Evolutionary conservation across 2,888 invertebrate genomes (phyloP), one percentile per base, ranked within the genome.

Genomic region (Pachliopta kotzebuea): DNA sequence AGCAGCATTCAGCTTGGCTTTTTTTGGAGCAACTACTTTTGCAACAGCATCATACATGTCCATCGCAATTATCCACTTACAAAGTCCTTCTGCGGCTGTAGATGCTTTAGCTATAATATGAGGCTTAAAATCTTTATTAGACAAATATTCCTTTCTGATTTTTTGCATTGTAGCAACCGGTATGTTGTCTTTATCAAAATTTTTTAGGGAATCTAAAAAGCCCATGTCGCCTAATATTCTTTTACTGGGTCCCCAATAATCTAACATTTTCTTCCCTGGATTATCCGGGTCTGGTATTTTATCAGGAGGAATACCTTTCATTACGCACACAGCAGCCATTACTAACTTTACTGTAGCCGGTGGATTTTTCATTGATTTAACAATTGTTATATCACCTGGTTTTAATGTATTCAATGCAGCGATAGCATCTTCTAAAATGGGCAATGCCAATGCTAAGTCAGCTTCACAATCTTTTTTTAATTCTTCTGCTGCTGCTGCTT

Each of bases 401-500:
- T 97, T 97, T 59, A 98, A 90, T 0, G 96, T 97, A 80, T 97
- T 96, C 63, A 98, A 90, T 56, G 97, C 96, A 71, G 94, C 93
- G 69, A 94, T 92, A 9, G 95, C 94, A 74, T 94, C 95, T 84
- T 96, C 96, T 65, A 97, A 91, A 76, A 96, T 95, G 6, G 97
- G 97, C 69, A 97, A 93, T 8, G 97, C 97, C 74, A 96, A 93
- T 0, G 98, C 98, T 74, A 99, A 92, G 86, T 98, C 98, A 65
- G 96, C 96, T 89, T 98, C 98, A 82, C 98, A 98, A 81, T 98
- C 98, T 70, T 93, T 93, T 85, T 98, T 98, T 31, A 98, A 88
- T 57, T 94, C 95, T 80, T 96, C 95, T 0, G 98, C 96, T 29
- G 95, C 94, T 45, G 96, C 95, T 0, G 98, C 98, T 88, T 98